Evolutionary conservation across 2,888 invertebrate genomes (phyloP), one percentile per base, ranked within the genome.

Genomic region (Lobophora halterata): DNA sequence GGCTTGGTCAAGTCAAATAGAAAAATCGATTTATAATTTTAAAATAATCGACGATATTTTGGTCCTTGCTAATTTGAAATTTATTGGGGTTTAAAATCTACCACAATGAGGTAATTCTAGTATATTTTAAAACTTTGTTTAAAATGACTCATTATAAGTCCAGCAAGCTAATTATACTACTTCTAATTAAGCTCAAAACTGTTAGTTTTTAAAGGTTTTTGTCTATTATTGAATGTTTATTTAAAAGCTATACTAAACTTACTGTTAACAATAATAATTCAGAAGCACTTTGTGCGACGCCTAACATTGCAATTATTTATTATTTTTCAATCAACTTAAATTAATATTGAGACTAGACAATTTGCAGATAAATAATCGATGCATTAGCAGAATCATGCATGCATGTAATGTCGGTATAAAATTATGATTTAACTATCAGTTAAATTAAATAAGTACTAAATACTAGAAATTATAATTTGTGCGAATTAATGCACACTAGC

Each of bases 61-160:
- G 79, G 79, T 79, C 80, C 77, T 63, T 78, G 68, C 67, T 71
- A 71, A 66, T 65, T 65, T 55, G 63, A 65, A 65, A 63, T 54
- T 53, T 52, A 55, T 55, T 36, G 58, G 58, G 58, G 58, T 61
- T 59, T 49, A 46, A 55, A 59, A 61, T 59, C 51, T 57, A 62
- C 48, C 50, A 49, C 50, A n/a, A 49, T 53, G 52, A 58, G 56
- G 54, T 56, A 51, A 54, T 53, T 40, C 56, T 63, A 65, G 49
- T 63, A 62, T 28, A 43, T 28, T 53, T 57, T 55, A 62, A 64
- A 54, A 56, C 57, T 49, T 56, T 58, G 49, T 58, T 52, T 52
- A 54, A 49, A 52, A 39, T 53, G 49, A 52, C 52, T 55, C 46
- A 59, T 59, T 60, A 55, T 52, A 55, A n/a, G n/a, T n/a, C n/a